Evolutionary conservation across 2,113 vertebrate genomes (phyloP).

Genomic region (Ptychochromis oligacanthus): DNA sequence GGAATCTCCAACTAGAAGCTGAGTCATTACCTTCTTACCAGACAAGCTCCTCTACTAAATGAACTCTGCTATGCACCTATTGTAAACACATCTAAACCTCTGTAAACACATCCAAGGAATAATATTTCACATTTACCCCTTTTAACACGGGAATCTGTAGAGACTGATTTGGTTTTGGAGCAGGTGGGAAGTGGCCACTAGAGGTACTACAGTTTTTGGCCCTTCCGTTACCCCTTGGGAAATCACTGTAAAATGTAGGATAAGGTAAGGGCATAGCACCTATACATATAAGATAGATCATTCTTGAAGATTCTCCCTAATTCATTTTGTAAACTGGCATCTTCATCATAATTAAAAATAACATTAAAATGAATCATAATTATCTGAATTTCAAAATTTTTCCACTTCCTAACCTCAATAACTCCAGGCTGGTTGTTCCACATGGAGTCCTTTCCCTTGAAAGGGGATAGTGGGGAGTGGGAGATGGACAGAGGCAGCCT

Average conservation of each 20-base stretch:
- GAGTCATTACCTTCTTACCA: neutral
- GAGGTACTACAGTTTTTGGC: neutral
- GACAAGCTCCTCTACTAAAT: slow-evolving; percentile 1
- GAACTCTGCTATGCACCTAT: neutral
- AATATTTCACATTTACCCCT: neutral
- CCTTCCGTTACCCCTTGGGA: neutral
- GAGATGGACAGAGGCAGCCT: slow-evolving; percentile 37
- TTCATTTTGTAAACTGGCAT: neutral
- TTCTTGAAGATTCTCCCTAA: neutral
- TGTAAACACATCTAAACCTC: neutral
- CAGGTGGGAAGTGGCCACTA: neutral
- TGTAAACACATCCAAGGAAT: neutral
- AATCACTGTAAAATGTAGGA: neutral
- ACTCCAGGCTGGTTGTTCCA: neutral
- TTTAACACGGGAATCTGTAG: neutral
- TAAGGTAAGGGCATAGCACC: neutral
- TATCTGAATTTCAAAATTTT: neutral
- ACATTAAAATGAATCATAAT: neutral
- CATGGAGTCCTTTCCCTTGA: slow-evolving; percentile 1
- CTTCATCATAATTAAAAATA: neutral
- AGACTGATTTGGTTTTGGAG: neutral
- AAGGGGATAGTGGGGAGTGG: neutral
- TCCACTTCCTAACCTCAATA: neutral
- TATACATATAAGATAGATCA: neutral
- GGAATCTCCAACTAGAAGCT: neutral